Conservation (phyloP, 2,888 invertebrate genomes). For the Formica aserva region DNA sequence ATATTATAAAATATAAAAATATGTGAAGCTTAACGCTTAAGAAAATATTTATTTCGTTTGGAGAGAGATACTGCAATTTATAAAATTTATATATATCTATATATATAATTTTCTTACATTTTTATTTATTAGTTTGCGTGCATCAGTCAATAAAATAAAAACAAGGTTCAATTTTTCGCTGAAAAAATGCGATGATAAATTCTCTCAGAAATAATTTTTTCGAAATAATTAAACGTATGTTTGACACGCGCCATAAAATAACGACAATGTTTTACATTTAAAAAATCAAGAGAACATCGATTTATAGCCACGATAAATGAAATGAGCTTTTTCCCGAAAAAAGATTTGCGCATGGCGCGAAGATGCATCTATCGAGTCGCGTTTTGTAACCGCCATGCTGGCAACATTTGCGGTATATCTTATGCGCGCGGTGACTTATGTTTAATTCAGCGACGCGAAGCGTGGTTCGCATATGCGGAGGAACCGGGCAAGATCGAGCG, state of each 20-base stretch:
- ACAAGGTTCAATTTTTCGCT: not conserved
- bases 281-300: not conserved
- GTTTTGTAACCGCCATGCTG: slow-evolving; percentile 74
- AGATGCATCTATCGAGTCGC: slow-evolving; percentile 69
- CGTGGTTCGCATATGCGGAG: slow-evolving; percentile 79
- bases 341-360: slow-evolving; percentile 68
- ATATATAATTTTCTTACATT: not conserved
- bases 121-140: not conserved
- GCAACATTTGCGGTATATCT: slow-evolving; percentile 82
- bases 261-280: not conserved
- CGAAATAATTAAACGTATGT: not conserved
- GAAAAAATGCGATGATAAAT: not conserved
- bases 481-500: slow-evolving; percentile 78
- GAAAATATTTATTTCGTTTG: not conserved
- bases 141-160: not conserved
- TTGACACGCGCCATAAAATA: not conserved
- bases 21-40: not conserved
- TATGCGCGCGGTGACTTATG: slow-evolving; percentile 82
- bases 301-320: not conserved
- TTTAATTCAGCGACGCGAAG: slow-evolving; percentile 83
- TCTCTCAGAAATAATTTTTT: not conserved
- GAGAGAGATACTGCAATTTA: not conserved
- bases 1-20: not conserved
- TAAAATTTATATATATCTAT: not conserved
- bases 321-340: slow-evolving; percentile 55